Evolutionary conservation across 2,888 invertebrate genomes (phyloP).

Genomic region (Petrophora chlorosata): DNA sequence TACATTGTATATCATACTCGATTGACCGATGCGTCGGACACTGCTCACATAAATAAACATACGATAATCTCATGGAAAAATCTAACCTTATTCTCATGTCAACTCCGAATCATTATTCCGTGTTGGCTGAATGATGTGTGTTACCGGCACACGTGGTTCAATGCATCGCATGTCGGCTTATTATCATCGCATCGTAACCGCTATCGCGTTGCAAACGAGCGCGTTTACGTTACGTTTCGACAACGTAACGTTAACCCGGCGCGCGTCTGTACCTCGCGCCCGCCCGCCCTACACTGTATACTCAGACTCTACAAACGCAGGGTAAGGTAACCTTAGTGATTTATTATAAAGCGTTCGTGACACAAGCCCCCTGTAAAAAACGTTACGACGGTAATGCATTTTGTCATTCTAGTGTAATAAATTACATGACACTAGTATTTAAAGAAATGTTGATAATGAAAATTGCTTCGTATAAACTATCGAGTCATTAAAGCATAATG

Average conservation of each 20-base stretch:
- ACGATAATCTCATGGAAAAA: not conserved
- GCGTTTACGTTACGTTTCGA: slow-evolving; percentile 39
- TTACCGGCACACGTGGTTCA: slow-evolving; percentile 46
- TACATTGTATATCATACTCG: too few relatives aligned
- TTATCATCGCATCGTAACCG: slow-evolving; percentile 46
- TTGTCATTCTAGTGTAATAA: slow-evolving; percentile 45
- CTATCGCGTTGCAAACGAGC: slow-evolving; percentile 37
- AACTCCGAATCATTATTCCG: slow-evolving; percentile 26
- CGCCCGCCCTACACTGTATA: slow-evolving; percentile 67
- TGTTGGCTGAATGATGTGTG: slow-evolving; percentile 28
- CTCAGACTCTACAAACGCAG: slow-evolving; percentile 8
- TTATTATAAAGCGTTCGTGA: slow-evolving; percentile 60
- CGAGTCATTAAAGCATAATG: not conserved
- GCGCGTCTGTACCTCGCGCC: slow-evolving; percentile 54
- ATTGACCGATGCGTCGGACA: too few relatives aligned
- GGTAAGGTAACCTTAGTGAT: slow-evolving; percentile 59
- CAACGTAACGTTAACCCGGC: slow-evolving; percentile 16
- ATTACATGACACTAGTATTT: slow-evolving; percentile 40
- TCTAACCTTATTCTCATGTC: slow-evolving; percentile 40
- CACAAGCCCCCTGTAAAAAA: slow-evolving; percentile 61
- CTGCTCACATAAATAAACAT: not conserved
- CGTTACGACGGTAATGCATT: slow-evolving; percentile 58
- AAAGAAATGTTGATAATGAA: not conserved
- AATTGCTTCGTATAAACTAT: not conserved
- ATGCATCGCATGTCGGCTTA: slow-evolving; percentile 56